These are phyloP conservation scores for Chrysomallon squamiferum DNA, from an alignment of 1,140 invertebrate genomes.

Conservation along the genomic window DNA sequence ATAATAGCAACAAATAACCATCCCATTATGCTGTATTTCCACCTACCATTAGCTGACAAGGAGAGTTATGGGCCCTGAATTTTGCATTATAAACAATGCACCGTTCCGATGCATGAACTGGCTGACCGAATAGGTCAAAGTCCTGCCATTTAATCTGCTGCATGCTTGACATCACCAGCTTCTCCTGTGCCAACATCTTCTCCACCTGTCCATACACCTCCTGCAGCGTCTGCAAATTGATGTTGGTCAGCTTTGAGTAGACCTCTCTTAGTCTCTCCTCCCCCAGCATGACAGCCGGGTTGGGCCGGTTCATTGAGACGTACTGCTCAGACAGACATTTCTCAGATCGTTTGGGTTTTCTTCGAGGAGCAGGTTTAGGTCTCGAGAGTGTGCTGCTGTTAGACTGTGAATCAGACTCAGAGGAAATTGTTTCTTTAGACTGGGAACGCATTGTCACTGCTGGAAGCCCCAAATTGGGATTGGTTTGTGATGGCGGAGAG, in stretches of 20 bases:
- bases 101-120: constrained; percentile 49
- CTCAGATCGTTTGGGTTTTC: constrained; percentile 35
- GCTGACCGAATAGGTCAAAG: constrained; percentile 54
- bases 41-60: constrained; percentile 55
- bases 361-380: constrained; percentile 45
- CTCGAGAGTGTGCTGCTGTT: constrained; percentile 40
- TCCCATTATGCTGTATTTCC: too few relatives aligned
- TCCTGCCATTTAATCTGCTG: constrained; percentile 48
- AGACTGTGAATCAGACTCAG: constrained; percentile 42
- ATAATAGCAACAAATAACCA: too few relatives aligned
- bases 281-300: constrained; percentile 38
- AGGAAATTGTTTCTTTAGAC: constrained; percentile 37
- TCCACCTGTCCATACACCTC: constrained; percentile 55
- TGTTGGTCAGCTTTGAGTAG: constrained; percentile 41
- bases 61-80: constrained; percentile 30
- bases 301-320: constrained; percentile 55
- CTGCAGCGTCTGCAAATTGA: constrained; percentile 45
- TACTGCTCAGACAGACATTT: constrained; percentile 50
- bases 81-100: constrained; percentile 57
- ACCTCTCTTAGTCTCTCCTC: constrained; percentile 49
- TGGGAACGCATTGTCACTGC: constrained; percentile 19
- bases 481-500: background rate
- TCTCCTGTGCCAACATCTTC: constrained; percentile 39
- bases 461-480: constrained; percentile 8
- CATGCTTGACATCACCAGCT: constrained; percentile 17